Base-by-base conservation (phyloP, 2,113 vertebrate species). In the Tympanuchus pallidicinctus region DNA sequence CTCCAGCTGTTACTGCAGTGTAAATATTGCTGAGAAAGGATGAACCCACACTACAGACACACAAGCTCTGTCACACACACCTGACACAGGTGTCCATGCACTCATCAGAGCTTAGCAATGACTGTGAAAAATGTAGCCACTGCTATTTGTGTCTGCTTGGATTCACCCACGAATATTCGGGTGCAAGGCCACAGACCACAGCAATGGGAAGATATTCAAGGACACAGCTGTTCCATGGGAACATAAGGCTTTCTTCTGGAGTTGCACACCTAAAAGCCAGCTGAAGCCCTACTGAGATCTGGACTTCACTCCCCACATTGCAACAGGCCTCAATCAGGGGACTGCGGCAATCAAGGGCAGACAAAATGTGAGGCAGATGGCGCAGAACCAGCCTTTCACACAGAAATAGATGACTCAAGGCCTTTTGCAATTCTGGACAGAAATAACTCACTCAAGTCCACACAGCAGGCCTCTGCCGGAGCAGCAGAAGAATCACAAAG, bases 401-500 rank as follows among this genome's bases (percentile, higher is more conserved):
- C 40, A 54, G 69, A 72, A 64, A 20, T 36, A 18, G 48, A 75
- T 63, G 42, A 48, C 84, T 80, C 54, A 88, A 89, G 43, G 13
- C 52, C 72, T 80, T 82, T 57, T 82, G 87, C 79, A 92, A 92
- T 91, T 91, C 75, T 13, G 59, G 73, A 56, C 70, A 78, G 76
- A 90, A 96, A 90, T 92, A 83, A 92, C 88, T 86, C 0, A 1
- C 72, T 91, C 7, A 3, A 72, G 83, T 67, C 66, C 65, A 91
- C 95, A 80, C 89, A 93, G 89, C 89, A 91, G 89, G 91, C 38
- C 60, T 84, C 76, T 94, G 78, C 24, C 13, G 0, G 56, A 87
- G 78, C 24, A 85, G 91, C 63, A 82, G 87, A 92, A 63, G 87
- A 94, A 95, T 91, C 81, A 76, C 56, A 66, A 63, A 40, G 43